These are phyloP conservation scores for Cecropterus lyciades DNA, from an alignment of 1,140 invertebrate genomes.

Conservation along the genomic window DNA sequence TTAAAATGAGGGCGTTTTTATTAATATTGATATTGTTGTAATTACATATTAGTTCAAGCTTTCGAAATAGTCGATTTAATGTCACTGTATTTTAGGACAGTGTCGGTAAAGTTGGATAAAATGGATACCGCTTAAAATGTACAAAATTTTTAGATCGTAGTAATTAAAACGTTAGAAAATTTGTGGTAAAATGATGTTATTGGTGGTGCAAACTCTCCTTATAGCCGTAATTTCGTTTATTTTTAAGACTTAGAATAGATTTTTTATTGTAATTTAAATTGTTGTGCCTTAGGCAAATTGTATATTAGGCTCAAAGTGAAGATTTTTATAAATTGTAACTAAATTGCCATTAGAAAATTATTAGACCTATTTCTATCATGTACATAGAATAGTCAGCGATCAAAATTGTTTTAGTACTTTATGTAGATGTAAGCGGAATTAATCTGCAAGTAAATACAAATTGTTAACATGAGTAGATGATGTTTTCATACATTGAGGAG, in stretches of 20 bases:
- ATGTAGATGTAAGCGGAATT: conserved; percentile 64
- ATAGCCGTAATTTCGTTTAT: conserved; percentile 70
- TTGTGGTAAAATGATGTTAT: conserved; percentile 67
- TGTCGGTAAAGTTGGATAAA: conserved; percentile 40
- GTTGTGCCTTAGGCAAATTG: conserved; percentile 71
- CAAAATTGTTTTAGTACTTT: conserved; percentile 52
- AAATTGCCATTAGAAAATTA: conserved; percentile 53
- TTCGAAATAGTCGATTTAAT: conserved; percentile 44
- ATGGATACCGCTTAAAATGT: conserved; percentile 49
- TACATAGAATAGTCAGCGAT: conserved; percentile 63
- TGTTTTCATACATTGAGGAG: conserved; percentile 47
- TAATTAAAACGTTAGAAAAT: conserved; percentile 55
- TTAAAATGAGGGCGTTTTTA: conserved; percentile 64
- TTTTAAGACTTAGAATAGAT: conserved; percentile 73
- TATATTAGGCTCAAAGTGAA: conserved; percentile 52
- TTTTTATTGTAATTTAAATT: conserved; percentile 61
- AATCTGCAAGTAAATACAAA: conserved; percentile 57
- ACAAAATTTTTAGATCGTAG: conserved; percentile 59
- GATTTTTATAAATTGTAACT: conserved; percentile 42
- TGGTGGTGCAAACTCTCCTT: conserved; percentile 82
- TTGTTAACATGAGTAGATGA: conserved; percentile 65
- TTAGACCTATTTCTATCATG: conserved; percentile 50
- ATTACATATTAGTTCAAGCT: conserved; percentile 63
- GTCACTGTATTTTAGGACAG: conserved; percentile 39
- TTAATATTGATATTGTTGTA: conserved; percentile 52